These are phyloP conservation scores for Pristis pectinata DNA, from an alignment of 2,797 vertebrate genomes.

Conservation along the genomic window DNA sequence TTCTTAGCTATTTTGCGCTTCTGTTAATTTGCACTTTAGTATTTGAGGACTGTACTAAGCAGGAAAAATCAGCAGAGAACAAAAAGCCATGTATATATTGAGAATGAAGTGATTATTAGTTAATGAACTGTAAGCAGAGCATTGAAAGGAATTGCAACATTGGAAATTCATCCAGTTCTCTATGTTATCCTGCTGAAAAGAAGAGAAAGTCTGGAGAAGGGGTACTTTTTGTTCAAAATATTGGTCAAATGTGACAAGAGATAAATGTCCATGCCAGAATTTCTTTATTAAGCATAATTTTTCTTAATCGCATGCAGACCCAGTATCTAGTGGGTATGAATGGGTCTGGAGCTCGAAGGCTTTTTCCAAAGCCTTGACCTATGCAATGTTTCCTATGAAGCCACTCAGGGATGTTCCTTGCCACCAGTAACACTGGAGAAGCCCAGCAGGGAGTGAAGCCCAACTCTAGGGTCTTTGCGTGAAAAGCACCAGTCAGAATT, in stretches of 20 bases:
- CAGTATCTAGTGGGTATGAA: no score
- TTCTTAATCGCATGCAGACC: not conserved
- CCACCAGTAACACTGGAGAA: slow-evolving; percentile 6
- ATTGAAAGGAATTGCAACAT: not conserved
- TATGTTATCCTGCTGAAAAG: not conserved
- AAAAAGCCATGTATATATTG: slow-evolving; percentile 6
- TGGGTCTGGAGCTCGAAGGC: not conserved
- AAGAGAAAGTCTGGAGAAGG: not conserved
- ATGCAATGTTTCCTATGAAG: not conserved
- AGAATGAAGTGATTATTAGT: not conserved
- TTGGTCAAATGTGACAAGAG: not conserved
- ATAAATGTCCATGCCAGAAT: not conserved
- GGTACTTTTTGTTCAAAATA: slow-evolving; percentile 3
- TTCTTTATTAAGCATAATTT: not conserved
- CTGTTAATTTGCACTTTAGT: slow-evolving; percentile 9
- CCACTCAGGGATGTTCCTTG: not conserved
- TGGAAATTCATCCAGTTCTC: not conserved
- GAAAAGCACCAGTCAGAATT: not conserved
- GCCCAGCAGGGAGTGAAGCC: no score
- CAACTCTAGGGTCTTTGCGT: not conserved
- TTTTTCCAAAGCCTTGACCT: not conserved
- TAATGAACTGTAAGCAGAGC: not conserved
- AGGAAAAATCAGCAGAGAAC: not conserved
- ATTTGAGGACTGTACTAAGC: not conserved
- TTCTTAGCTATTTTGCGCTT: slow-evolving; percentile 16